Evolutionary conservation across 2,113 vertebrate species (phyloP), one percentile per base, ranked within the genome.

Genomic region (Hydrochoerus hydrochaeris): DNA sequence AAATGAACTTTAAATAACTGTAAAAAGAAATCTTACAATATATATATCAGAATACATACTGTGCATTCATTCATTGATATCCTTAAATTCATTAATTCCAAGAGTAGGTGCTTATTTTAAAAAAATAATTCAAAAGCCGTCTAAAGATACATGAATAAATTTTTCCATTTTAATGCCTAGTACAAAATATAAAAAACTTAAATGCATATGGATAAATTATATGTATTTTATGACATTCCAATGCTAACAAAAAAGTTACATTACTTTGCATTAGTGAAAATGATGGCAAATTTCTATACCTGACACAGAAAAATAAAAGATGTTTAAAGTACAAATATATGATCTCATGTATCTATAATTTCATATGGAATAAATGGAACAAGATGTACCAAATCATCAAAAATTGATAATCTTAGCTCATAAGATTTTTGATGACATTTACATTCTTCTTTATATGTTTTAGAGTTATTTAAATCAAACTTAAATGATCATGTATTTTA

Each of bases 361-460:
- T 62, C 84, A 81, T 41, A 81, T 94, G 35, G 8, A 91, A 32
- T 58, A 85, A 88, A 19, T 90, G 62, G 20, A 67, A 89, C 58
- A 94, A 93, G 83, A 90, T 44, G 26, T 5, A 63, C 32, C 32
- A 63, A 88, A 92, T 13, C 65, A 71, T 92, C 89, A 95, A 86
- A 85, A 13, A 87, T 7, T 86, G 58, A 67, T 69, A 81, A 91
- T 80, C 14, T 80, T 41, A 80, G 52, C 13, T 73, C 87, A 4
- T 86, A 81, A 93, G 49, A 38, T 77, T 87, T 83, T 89, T 19
- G 20, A 91, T 90, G 44, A 81, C n/a, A 91, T 71, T 71, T 90
- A 90, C 17, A 81, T 49, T 93, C 12, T 91, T 93, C 19, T 52
- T 80, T 96, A 92, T 44, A 63, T 67, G 11, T 96, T 95, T 11